phyloP scores from a whole-genome alignment of 2,113 vertebrate genomes.

The Vulpes lagopus region DNA sequence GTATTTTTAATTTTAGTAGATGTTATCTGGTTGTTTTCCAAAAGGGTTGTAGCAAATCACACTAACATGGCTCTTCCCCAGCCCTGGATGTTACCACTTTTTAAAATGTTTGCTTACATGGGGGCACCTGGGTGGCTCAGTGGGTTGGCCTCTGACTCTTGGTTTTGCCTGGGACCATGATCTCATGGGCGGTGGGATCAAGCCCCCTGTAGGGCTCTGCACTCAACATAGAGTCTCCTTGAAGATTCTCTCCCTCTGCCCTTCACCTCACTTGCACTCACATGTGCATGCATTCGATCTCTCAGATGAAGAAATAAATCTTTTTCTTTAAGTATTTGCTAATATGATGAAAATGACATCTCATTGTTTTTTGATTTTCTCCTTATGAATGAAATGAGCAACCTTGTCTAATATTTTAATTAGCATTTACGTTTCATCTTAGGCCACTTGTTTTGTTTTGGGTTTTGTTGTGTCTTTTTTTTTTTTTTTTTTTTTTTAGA shows the following conservation, averaged over 20 bases:
- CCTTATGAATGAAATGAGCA: background rate
- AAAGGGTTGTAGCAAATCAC: background rate
- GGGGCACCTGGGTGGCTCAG: background rate
- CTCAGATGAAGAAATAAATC: background rate
- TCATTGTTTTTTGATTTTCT: background rate
- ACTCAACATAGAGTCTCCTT: background rate
- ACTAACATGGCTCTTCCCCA: background rate
- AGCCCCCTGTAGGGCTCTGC: background rate
- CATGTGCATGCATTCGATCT: background rate
- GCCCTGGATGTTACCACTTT: background rate
- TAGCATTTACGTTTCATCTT: background rate
- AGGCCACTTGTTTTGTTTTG: background rate
- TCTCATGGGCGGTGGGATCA: too few species aligned
- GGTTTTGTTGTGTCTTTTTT: too few species aligned
- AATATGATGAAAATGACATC: background rate
- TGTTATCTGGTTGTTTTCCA: background rate
- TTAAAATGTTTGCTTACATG: background rate
- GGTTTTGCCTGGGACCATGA: background rate
- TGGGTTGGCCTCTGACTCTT: background rate
- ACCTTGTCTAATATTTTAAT: background rate
- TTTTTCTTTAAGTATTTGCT: background rate
- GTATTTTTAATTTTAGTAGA: background rate
- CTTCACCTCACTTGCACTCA: background rate
- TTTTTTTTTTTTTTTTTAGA: too few species aligned
- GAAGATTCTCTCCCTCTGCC: too few species aligned